These are phyloP conservation scores for Machimus atricapillus DNA, from an alignment of 2,888 invertebrate genomes.

Conservation along the genomic window DNA sequence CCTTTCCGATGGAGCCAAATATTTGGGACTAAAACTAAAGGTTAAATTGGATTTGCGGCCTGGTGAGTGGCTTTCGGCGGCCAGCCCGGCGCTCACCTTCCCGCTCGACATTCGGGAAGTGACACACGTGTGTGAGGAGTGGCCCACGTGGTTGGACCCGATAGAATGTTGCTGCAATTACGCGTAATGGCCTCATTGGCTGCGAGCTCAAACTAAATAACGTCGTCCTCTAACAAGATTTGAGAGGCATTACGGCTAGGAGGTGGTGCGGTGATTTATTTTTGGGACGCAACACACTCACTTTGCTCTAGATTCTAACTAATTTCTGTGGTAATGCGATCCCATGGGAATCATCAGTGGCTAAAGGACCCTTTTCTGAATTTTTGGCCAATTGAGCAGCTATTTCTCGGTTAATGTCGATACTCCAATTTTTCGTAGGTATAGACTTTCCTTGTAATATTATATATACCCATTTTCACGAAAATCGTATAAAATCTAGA, in stretches of 20 bases:
- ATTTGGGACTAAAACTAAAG: slow-evolving; percentile 19
- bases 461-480: no score
- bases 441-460: no score
- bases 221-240: not conserved
- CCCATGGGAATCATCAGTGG: not conserved
- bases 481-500: no score
- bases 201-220: not conserved
- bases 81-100: not conserved
- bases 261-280: not conserved
- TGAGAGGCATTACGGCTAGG: not conserved
- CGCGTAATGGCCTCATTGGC: not conserved
- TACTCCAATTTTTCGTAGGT: not conserved
- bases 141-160: not conserved
- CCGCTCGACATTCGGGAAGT: not conserved
- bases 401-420: not conserved
- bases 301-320: not conserved
- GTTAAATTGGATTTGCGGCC: slow-evolving; percentile 2
- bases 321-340: not conserved
- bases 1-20: not conserved
- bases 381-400: not conserved
- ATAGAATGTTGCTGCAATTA: not conserved
- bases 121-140: not conserved
- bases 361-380: not conserved
- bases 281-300: not conserved
- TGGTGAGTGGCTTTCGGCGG: not conserved